phyloP scores from a whole-genome alignment of 2,113 vertebrate genomes.

The Salvelinus fontinalis region DNA sequence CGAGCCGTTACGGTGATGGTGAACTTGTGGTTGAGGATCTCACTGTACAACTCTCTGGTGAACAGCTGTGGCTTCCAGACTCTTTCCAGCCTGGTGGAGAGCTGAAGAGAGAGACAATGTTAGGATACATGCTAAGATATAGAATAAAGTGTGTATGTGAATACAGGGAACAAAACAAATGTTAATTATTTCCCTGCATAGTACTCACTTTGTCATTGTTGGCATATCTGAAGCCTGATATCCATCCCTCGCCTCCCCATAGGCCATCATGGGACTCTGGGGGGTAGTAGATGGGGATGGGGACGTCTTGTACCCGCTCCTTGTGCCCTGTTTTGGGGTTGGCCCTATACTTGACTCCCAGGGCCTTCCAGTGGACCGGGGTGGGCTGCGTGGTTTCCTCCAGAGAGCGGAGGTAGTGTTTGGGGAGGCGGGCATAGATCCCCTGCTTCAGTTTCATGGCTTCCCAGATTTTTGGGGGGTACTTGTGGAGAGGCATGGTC shows the following conservation, averaged over 20 bases:
- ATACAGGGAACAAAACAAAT: not conserved
- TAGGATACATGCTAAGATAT: not conserved
- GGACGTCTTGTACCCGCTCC: constrained; percentile 87
- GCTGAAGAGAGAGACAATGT: constrained; percentile 59
- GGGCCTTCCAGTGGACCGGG: constrained; percentile 85
- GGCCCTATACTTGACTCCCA: constrained; percentile 71
- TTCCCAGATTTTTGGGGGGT: constrained; percentile 81
- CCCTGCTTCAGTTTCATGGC: constrained; percentile 80
- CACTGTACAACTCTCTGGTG: constrained; percentile 86
- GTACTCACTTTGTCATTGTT: constrained; percentile 84
- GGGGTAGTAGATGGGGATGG: constrained; percentile 81
- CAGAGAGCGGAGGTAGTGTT: constrained; percentile 81
- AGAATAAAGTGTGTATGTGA: not conserved
- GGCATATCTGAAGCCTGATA: constrained; percentile 83
- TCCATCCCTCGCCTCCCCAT: constrained; percentile 93
- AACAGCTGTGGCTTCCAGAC: constrained; percentile 91
- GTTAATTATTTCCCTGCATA: not conserved
- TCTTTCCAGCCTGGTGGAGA: constrained; percentile 81
- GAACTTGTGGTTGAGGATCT: constrained; percentile 88
- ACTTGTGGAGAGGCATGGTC: constrained; percentile 85
- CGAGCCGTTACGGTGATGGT: constrained; percentile 82
- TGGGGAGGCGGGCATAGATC: constrained; percentile 84
- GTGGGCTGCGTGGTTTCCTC: constrained; percentile 64
- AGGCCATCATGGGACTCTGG: constrained; percentile 81
- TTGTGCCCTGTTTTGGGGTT: constrained; percentile 77